Conservation (phyloP, 2,113 vertebrate genomes). For the Elephas maximus region DNA sequence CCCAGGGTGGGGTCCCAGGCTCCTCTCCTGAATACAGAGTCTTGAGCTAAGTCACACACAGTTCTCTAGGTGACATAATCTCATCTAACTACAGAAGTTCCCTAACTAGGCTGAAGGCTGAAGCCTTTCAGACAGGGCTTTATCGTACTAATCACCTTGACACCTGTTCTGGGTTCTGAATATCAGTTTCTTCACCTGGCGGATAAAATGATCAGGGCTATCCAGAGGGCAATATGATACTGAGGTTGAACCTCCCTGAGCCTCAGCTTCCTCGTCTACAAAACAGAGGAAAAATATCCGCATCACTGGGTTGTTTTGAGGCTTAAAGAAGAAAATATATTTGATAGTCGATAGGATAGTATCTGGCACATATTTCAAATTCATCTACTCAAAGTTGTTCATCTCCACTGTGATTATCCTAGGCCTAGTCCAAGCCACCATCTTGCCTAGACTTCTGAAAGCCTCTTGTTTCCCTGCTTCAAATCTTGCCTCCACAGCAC, state of each 20-base stretch:
- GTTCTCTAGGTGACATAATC: neutral
- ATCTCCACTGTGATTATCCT: neutral
- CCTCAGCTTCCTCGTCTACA: neutral
- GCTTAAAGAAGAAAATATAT: slow-evolving; percentile 30
- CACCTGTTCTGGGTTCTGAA: neutral
- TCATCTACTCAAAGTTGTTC: neutral
- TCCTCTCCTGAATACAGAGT: neutral
- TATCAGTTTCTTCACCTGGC: slow-evolving; percentile 34
- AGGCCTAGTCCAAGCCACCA: neutral
- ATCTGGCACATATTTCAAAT: slow-evolving; percentile 44
- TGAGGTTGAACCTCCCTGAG: neutral
- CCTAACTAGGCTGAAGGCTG: neutral
- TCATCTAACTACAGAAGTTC: neutral
- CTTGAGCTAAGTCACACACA: neutral
- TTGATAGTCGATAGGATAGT: neutral
- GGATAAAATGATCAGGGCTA: neutral
- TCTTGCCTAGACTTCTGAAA: neutral
- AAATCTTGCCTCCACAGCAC: slow-evolving; percentile 24
- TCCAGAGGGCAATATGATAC: neutral
- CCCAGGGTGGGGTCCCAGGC: neutral
- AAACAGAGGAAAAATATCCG: neutral
- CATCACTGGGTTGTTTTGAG: neutral
- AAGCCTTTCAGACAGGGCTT: slow-evolving; percentile 56
- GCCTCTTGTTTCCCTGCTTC: neutral
- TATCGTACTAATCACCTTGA: neutral